Evolutionary conservation across 2,888 invertebrate species (phyloP).

Genomic region (Allygus modestus): DNA sequence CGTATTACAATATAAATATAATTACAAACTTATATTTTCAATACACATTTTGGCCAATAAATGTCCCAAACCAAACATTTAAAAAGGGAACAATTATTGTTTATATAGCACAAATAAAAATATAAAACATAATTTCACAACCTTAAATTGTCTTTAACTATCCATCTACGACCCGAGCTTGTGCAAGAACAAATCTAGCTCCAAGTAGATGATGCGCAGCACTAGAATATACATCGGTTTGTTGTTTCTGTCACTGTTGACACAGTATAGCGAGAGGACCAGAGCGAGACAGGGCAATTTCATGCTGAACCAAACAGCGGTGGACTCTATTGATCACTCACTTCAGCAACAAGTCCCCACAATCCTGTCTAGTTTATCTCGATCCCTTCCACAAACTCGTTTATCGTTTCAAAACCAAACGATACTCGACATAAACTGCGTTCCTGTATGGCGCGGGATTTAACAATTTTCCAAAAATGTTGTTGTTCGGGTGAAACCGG

Average conservation of each 20-base stretch:
- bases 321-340: constrained; percentile 31
- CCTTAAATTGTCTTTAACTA: too few relatives aligned
- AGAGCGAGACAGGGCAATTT: constrained; percentile 27
- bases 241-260: constrained; percentile 9
- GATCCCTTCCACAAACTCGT: background rate
- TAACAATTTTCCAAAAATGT: background rate
- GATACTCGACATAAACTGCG: background rate
- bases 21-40: too few relatives aligned
- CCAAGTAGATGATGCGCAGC: constrained; percentile 5
- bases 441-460: background rate
- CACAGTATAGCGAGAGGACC: constrained; percentile 6
- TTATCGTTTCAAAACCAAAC: background rate
- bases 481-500: background rate
- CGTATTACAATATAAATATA: too few relatives aligned
- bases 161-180: background rate
- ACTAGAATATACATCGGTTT: constrained; percentile 17
- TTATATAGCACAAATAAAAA: too few relatives aligned
- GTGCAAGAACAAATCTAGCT: background rate
- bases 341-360: constrained; percentile 40
- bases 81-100: too few relatives aligned
- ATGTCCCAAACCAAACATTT: too few relatives aligned
- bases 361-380: background rate
- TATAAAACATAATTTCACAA: too few relatives aligned
- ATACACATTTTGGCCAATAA: too few relatives aligned
- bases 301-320: constrained; percentile 4